phyloP scores from a whole-genome alignment of 2,113 vertebrate species.

The Diadophis punctatus region DNA sequence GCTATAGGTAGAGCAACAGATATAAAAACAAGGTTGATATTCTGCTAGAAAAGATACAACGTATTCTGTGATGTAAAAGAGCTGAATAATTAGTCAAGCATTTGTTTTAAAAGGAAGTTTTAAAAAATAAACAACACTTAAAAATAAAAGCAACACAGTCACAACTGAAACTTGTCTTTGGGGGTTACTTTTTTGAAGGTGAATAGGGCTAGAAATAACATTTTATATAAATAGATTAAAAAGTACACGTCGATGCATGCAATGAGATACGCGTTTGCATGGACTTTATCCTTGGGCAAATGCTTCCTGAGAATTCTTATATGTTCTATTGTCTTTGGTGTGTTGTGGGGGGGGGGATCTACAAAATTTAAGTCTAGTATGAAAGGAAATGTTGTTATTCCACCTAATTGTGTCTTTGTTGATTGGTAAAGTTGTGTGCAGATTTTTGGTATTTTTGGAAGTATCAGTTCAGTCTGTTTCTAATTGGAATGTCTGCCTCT shows the following conservation, averaged over 20 bases:
- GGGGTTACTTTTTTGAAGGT: not conserved
- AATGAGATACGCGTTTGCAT: not conserved
- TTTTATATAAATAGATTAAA: not conserved
- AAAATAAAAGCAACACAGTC: constrained; percentile 1
- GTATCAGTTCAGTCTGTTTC: constrained; percentile 4
- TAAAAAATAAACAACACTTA: rapidly evolving
- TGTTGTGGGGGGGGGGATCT: not conserved
- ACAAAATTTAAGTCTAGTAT: not conserved
- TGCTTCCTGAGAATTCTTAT: not conserved
- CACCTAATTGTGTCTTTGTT: not conserved
- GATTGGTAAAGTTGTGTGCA: not conserved
- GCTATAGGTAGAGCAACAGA: rapidly evolving
- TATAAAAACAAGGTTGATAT: not conserved
- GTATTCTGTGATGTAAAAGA: not conserved
- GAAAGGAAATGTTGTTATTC: not conserved
- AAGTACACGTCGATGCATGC: not conserved
- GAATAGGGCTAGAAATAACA: not conserved
- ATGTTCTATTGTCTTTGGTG: not conserved
- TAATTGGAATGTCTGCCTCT: not conserved
- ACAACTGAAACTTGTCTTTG: not conserved
- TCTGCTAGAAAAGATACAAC: not conserved
- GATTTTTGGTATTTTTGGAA: not conserved
- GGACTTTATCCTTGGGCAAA: not conserved
- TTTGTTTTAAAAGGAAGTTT: not conserved
- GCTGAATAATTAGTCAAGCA: not conserved